phyloP scores from a whole-genome alignment of 2,113 vertebrate species.

The Archocentrus centrarchus region DNA sequence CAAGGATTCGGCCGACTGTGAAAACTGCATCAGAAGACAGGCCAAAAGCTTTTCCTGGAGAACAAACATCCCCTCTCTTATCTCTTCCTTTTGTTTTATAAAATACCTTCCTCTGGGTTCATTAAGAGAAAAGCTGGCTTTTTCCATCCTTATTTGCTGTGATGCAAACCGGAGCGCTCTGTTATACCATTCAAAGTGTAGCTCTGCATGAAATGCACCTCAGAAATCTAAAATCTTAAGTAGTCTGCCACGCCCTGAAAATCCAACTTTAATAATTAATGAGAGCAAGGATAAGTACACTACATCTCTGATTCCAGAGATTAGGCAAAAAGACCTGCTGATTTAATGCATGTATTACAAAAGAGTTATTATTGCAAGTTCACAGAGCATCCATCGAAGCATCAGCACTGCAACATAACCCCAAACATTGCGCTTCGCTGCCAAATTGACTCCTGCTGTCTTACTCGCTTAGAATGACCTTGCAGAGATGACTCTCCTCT shows the following conservation, averaged over 20 bases:
- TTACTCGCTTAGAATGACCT: slow-evolving; percentile 40
- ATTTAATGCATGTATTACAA: not conserved
- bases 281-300: not conserved
- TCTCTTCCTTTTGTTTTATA: slow-evolving; percentile 34
- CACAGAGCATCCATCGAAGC: not conserved
- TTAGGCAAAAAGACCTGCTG: not conserved
- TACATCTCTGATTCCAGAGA: not conserved
- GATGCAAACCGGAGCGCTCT: slow-evolving; percentile 41
- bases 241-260: not conserved
- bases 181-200: slow-evolving; percentile 34
- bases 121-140: slow-evolving; percentile 42
- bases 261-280: slow-evolving; percentile 11
- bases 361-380: not conserved
- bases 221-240: slow-evolving; percentile 7
- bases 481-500: slow-evolving; percentile 44
- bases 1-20: slow-evolving; percentile 16
- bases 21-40: slow-evolving; percentile 27
- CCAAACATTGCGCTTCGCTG: not conserved
- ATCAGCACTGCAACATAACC: slow-evolving; percentile 3
- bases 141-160: slow-evolving; percentile 24
- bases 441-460: slow-evolving; percentile 27
- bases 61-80: slow-evolving; percentile 33
- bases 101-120: slow-evolving; percentile 38
- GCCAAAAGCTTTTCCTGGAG: slow-evolving; percentile 27
- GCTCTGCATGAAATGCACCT: slow-evolving; percentile 3